Conservation (phyloP, 1,140 invertebrate genomes). For the Ostrea denselamellosa region DNA sequence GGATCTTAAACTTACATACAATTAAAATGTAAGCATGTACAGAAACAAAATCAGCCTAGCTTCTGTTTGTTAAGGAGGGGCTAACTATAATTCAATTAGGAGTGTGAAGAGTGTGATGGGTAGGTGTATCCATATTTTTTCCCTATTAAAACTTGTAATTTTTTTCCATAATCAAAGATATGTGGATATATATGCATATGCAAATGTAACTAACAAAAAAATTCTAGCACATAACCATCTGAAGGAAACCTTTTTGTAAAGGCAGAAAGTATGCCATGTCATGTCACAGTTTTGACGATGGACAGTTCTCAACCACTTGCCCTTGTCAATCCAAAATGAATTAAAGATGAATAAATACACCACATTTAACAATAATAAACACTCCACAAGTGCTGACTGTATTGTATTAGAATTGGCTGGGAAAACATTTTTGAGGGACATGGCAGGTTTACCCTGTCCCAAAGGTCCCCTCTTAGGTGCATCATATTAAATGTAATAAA, state of each 20-base stretch:
- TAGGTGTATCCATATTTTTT: background rate
- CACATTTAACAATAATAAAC: constrained; percentile 34
- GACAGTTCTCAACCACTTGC: constrained; percentile 30
- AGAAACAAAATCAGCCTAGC: background rate
- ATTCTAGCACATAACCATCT: constrained; percentile 6
- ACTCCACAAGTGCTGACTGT: background rate
- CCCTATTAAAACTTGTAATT: background rate
- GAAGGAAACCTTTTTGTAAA: background rate
- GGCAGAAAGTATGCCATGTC: constrained; percentile 11
- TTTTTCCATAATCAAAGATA: background rate
- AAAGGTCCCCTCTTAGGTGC: constrained; percentile 2
- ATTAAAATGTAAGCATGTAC: constrained; percentile 22
- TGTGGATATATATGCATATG: too few relatives aligned
- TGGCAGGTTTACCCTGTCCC: background rate
- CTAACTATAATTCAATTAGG: constrained; percentile 3
- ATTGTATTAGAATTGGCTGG: constrained; percentile 4
- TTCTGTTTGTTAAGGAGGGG: constrained; percentile 13
- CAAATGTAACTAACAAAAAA: background rate
- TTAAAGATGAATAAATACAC: constrained; percentile 40
- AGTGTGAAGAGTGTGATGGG: background rate
- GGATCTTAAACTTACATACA: constrained; percentile 29
- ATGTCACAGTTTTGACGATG: constrained; percentile 20
- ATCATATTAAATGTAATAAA: background rate
- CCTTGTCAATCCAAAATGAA: constrained; percentile 33
- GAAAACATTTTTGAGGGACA: constrained; percentile 15